A percentile compares a stretch with the other conserved stretches of the same genome.
Evolutionary conservation across 2,888 invertebrate species (phyloP).

Genomic region (Tridacna gigas): DNA sequence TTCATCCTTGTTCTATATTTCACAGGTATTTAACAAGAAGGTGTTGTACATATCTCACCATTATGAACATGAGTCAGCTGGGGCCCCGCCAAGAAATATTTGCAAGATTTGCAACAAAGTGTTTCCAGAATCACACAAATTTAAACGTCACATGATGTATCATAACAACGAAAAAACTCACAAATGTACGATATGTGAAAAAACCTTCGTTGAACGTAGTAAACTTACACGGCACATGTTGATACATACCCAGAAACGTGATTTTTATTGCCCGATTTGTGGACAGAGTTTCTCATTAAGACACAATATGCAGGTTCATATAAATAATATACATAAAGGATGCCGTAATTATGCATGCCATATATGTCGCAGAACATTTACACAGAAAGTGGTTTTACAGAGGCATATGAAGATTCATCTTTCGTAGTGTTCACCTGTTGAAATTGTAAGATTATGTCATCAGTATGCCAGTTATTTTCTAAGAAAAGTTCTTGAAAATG

Average conservation of each 20-base stretch:
- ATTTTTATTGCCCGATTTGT: conserved; percentile 51
- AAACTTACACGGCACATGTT: conserved; percentile 57
- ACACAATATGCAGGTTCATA: conserved; percentile 53
- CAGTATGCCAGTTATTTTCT: no score
- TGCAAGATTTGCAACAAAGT: conserved; percentile 58
- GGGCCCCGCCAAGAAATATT: conserved; percentile 20
- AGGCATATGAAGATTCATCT: conserved; percentile 52
- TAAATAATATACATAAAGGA: conserved; percentile 49
- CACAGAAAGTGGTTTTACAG: conserved; percentile 57
- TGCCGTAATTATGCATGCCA: conserved; percentile 42
- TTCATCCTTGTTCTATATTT: neutral
- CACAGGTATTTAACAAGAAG: conserved; percentile 55
- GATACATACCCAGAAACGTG: conserved; percentile 48
- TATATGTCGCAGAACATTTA: conserved; percentile 52
- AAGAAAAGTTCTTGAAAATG: no score
- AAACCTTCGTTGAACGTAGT: conserved; percentile 46
- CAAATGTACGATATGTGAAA: conserved; percentile 52
- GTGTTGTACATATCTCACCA: conserved; percentile 45
- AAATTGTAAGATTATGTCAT: no score
- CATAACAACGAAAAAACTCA: conserved; percentile 39
- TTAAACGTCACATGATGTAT: conserved; percentile 53
- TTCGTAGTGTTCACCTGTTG: neutral
- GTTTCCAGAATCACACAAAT: conserved; percentile 51
- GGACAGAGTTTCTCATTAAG: conserved; percentile 49
- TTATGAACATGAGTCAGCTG: conserved; percentile 35